Percentiles rank a stretch among this genome's conserved stretches.
phyloP scores from a whole-genome alignment of 92 coral and sea anemone genomes.

The Bergia sp. region DNA sequence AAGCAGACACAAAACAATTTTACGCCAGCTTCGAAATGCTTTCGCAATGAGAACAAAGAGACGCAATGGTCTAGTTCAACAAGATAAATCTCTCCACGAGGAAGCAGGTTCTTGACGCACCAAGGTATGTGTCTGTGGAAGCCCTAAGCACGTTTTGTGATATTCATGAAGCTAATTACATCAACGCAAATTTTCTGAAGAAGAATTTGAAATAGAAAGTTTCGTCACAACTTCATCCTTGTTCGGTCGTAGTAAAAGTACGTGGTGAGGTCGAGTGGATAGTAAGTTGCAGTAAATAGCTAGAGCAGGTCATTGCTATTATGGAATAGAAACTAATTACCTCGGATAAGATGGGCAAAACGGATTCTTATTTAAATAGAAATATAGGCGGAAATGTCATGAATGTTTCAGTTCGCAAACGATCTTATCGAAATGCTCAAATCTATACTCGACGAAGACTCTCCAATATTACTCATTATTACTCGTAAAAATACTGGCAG shows the following conservation, averaged over 20 bases:
- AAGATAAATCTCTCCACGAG: slow-evolving; percentile 3
- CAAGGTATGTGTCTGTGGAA: not conserved
- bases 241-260: not conserved
- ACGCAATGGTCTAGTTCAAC: not conserved
- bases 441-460: not conserved
- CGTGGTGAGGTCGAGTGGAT: not conserved
- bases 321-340: slow-evolving; percentile 1
- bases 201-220: not conserved
- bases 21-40: slow-evolving; percentile 22
- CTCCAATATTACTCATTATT: not conserved
- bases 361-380: slow-evolving; percentile 9
- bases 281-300: not conserved
- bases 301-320: not conserved
- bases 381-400: slow-evolving; percentile 1
- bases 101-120: slow-evolving; percentile 14
- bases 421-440: slow-evolving; percentile 26
- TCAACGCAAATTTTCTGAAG: not conserved
- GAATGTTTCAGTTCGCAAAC: slow-evolving; percentile 15
- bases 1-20: slow-evolving; percentile 3
- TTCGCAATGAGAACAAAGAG: slow-evolving; percentile 22
- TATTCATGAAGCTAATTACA: not conserved
- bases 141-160: not conserved
- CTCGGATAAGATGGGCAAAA: slow-evolving; percentile 18
- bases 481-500: not conserved
- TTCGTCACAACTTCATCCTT: not conserved